Evolutionary conservation across 2,113 vertebrate genomes (phyloP).

Genomic region (Puma concolor): DNA sequence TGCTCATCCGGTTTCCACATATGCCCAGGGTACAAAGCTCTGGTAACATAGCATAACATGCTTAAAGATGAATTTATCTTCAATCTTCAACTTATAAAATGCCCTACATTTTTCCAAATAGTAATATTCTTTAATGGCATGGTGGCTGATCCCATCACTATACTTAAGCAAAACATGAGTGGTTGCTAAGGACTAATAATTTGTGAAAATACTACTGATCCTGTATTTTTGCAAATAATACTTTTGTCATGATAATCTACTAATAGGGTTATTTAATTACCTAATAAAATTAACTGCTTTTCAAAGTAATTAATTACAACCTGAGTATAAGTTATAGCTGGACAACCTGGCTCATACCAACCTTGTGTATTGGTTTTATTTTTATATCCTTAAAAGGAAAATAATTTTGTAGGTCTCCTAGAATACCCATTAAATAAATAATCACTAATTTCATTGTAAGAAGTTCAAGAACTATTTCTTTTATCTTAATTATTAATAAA

Average conservation of each 20-base stretch:
- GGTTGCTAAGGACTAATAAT: conserved; percentile 31
- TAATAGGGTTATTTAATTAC: conserved; percentile 35
- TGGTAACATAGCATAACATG: background rate
- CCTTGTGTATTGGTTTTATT: background rate
- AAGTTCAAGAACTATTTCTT: background rate
- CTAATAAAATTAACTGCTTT: conserved; percentile 61
- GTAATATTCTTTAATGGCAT: background rate
- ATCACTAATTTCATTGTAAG: background rate
- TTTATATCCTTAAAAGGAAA: background rate
- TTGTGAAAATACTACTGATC: conserved; percentile 43
- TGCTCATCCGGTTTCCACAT: background rate
- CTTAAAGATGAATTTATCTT: conserved; percentile 15
- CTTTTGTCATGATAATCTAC: conserved; percentile 48
- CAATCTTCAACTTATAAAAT: conserved; percentile 31
- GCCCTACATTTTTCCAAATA: background rate
- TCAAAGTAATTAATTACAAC: conserved; percentile 63
- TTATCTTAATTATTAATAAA: conserved; percentile 29
- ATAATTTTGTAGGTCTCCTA: background rate
- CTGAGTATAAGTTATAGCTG: background rate
- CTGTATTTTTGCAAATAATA: conserved; percentile 59
- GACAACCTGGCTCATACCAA: background rate
- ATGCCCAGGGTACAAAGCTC: background rate
- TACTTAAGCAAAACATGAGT: background rate
- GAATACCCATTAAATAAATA: background rate
- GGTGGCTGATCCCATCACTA: background rate